Base-by-base conservation (phyloP, 2,888 invertebrate species). In the Cremastinae sp. region DNA sequence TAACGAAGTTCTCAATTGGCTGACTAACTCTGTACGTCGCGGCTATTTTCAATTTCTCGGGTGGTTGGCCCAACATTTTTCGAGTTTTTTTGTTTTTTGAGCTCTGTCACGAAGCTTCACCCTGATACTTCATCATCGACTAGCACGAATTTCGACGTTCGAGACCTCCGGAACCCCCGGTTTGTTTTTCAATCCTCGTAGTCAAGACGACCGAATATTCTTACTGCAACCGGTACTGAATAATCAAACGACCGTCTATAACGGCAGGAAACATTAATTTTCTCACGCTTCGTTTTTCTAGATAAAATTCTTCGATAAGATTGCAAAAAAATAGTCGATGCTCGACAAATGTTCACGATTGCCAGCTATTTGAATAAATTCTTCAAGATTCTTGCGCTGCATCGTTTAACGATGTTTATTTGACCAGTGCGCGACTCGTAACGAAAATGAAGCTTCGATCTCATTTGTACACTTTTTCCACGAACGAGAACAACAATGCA, bases 1-100 rank as follows among this genome's bases (percentile, higher is more conserved):
- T 73, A 72, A 82, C 86, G 14, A 89, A 87, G 74, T 89, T 88
- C 22, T 81, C 79, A 51, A 89, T 89, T 1, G 89, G 86, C 59
- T 89, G 84, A 36, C 75, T 81, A 8, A 89, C 85, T 51, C 84
- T 84, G 71, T 89, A 89, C 68, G 76, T 84, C 5, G 83, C 84
- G 3, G 87, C 86, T 68, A 89, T 86, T 79, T 87, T 88, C n/a
- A 81, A 79, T 70, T 82, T 86, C n/a, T 82, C 84, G 36, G 71
- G 73, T 45, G 68, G 66, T 56, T 80, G 80, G 20, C 69, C 66
- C 22, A 82, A 49, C 86, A 86, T 86, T 65, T 54, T 74, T 65
- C 8, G 22, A 7, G 43, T 38, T 14, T 9, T 20, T 14, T 38
- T n/a, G 9, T 47, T 47, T 8, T 5, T 43, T 1, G 28, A 28